Base-by-base conservation (phyloP, 2,888 invertebrate genomes). In the Microdon myrmicae region DNA sequence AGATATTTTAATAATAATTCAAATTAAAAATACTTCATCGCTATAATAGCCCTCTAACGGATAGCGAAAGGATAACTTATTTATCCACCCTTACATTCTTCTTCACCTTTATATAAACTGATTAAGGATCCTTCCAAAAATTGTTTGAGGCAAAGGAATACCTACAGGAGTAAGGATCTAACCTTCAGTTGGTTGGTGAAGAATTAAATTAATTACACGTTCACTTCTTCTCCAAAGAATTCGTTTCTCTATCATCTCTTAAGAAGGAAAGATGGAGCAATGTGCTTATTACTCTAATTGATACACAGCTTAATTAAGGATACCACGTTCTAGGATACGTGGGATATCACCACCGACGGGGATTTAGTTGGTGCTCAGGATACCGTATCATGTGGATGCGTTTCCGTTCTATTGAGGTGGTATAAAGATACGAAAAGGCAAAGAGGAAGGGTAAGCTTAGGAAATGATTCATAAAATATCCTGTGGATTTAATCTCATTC, bases 401-500 rank as follows among this genome's bases (percentile, higher is more conserved):
- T 3, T 26, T 32, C 35, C 13, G 32, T 31, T 22, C 29, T 22
- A 37, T 22, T 44, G 29, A 31, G 31, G 31, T 35, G 28, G 41
- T 53, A 25, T 39, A 16, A 25, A 43, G 32, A 16, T 9, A 14
- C 4, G 2, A 35, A 38, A 26, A 61, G 49, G 55, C 55, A 49
- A 56, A 44, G 49, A 48, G 28, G 20, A 20, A 19, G 5, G 39
- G 26, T 9, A 19, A 58, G 58, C 64, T 64, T 58, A 58, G 64
- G 51, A 64, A 64, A 64, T 64, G 64, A 64, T 64, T 56, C 64
- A 64, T 64, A 64, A 64, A 64, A 64, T 64, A 64, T 64, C 56
- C 58, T 58, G 56, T 53, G 64, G 64, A 56, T 53, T 64, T 64
- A 64, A 64, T 64, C 64, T 53, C 41, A 53, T 58, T 64, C 51